These are phyloP conservation scores for Formica exsecta DNA, from an alignment of 1,140 invertebrate species.

Conservation along the genomic window DNA sequence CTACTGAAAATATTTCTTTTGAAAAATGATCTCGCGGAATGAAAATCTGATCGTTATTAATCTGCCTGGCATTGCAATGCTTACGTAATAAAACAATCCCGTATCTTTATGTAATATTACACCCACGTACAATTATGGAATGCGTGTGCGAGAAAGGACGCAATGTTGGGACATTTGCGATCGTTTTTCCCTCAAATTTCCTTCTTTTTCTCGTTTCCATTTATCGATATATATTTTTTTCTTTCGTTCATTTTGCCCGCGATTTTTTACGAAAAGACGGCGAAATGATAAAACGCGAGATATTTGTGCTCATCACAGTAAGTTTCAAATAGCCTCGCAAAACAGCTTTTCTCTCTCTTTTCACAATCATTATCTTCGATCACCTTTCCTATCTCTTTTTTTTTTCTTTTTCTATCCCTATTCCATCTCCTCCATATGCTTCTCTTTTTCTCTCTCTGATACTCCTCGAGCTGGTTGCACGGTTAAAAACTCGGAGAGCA, in stretches of 20 bases:
- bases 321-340: conserved; percentile 15
- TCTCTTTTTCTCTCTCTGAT: conserved; percentile 38
- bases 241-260: neutral
- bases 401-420: conserved; percentile 5
- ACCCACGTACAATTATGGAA: neutral
- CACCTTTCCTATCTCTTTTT: neutral
- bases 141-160: conserved; percentile 71
- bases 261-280: neutral
- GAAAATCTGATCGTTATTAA: conserved; percentile 21
- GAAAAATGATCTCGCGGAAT: conserved; percentile 30
- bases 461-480: conserved; percentile 53
- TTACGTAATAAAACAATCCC: conserved; percentile 24
- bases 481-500: conserved; percentile 64
- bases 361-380: conserved; percentile 1
- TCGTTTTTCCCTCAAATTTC: conserved; percentile 31
- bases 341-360: conserved; percentile 5
- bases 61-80: conserved; percentile 8
- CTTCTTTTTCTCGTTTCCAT: neutral
- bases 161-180: conserved; percentile 59
- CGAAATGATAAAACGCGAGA: conserved; percentile 15
- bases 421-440: conserved; percentile 14
- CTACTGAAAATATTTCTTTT: conserved; percentile 30
- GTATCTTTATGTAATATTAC: conserved; percentile 17
- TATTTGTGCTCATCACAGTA: neutral
- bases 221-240: neutral